Percentiles rank a stretch among this genome's conserved stretches.
These are phyloP conservation scores for Orgyia antiqua DNA, from an alignment of 2,888 invertebrate genomes.

Conservation along the genomic window DNA sequence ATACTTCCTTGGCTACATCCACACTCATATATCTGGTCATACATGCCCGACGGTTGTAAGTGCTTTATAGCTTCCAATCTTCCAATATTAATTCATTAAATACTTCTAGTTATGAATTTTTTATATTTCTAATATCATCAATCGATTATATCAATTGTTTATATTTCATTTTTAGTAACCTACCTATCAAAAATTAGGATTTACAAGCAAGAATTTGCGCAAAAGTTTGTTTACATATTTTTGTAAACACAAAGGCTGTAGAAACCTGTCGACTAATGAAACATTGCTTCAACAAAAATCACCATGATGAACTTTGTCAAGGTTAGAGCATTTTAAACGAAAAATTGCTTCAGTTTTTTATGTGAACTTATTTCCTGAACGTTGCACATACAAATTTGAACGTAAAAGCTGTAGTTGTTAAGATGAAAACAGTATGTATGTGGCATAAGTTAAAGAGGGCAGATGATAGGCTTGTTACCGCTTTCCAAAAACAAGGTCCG, in stretches of 20 bases:
- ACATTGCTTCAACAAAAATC: constrained; percentile 19
- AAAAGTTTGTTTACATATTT: background rate
- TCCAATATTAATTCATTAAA: no score
- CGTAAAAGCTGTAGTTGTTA: constrained; percentile 24
- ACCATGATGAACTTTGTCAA: constrained; percentile 30
- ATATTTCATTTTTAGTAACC: no score
- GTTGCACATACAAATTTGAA: constrained; percentile 24
- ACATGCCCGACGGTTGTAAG: no score
- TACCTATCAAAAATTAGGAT: no score
- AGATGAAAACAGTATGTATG: constrained; percentile 32
- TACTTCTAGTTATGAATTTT: no score
- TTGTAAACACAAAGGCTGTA: constrained; percentile 5
- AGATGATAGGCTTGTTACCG: constrained; percentile 63
- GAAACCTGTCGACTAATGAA: constrained; percentile 13
- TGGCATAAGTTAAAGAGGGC: constrained; percentile 37
- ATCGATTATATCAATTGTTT: no score
- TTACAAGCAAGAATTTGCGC: no score
- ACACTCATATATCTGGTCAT: no score
- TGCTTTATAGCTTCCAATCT: no score
- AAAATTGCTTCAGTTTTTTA: constrained; percentile 22
- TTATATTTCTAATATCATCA: no score
- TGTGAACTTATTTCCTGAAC: constrained; percentile 14
- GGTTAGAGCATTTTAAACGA: constrained; percentile 34
- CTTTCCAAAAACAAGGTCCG: constrained; percentile 63
- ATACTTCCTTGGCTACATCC: no score